Evolutionary conservation across 64 coral and sea anemone species (phyloP).

Genomic region (Orbicella faveolata): DNA sequence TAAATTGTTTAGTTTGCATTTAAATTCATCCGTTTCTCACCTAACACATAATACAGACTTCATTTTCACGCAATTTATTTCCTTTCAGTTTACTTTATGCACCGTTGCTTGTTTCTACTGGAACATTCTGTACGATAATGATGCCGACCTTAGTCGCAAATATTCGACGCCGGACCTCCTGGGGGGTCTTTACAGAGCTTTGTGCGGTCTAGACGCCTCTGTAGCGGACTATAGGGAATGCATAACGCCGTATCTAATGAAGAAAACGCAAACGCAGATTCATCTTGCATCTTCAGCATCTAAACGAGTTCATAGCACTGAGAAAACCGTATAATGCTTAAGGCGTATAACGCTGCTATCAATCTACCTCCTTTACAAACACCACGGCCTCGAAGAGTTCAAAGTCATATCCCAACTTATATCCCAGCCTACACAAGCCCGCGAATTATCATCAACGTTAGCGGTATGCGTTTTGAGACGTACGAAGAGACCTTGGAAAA

Average conservation of each 20-base stretch:
- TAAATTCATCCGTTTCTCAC: too few relatives aligned
- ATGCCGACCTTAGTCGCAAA: background rate
- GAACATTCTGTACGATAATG: background rate
- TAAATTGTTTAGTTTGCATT: too few relatives aligned
- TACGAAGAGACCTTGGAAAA: slow-evolving; percentile 84
- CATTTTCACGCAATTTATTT: background rate
- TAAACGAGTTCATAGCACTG: background rate
- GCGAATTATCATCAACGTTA: slow-evolving; percentile 84
- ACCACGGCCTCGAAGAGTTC: slow-evolving; percentile 13
- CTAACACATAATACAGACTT: too few relatives aligned
- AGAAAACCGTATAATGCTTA: slow-evolving; percentile 1
- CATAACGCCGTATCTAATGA: background rate
- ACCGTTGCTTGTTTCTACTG: background rate
- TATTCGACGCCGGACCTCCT: background rate
- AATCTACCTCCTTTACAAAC: slow-evolving; percentile 4
- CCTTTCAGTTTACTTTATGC: background rate
- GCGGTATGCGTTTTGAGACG: slow-evolving; percentile 87
- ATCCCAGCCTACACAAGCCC: slow-evolving; percentile 41
- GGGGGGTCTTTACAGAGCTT: background rate
- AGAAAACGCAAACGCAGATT: background rate
- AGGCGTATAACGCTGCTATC: slow-evolving; percentile 22
- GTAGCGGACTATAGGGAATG: background rate
- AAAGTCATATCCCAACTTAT: background rate
- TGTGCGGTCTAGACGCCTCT: background rate
- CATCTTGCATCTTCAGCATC: background rate